Conservation (phyloP, 2,797 vertebrate species). For the Protosalanx chinensis region DNA sequence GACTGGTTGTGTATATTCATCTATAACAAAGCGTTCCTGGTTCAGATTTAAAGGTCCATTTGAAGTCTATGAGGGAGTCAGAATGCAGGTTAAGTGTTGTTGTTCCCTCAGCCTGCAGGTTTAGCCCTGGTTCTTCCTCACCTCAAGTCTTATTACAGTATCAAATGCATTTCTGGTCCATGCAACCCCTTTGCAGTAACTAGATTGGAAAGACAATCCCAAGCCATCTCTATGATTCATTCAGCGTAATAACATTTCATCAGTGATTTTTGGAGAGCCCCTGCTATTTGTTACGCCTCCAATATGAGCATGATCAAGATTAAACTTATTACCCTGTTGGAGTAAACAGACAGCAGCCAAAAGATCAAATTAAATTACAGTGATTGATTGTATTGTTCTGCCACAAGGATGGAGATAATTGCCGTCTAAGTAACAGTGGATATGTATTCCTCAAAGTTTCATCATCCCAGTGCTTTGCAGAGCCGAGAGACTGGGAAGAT, state of each 20-base stretch:
- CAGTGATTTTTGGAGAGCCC: slow-evolving; percentile 62
- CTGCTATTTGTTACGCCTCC: slow-evolving; percentile 71
- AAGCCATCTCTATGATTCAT: slow-evolving; percentile 72
- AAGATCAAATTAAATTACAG: slow-evolving; percentile 79
- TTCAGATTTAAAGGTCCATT: slow-evolving; percentile 50
- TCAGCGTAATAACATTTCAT: slow-evolving; percentile 79
- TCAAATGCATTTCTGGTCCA: slow-evolving; percentile 67
- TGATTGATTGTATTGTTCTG: slow-evolving; percentile 80
- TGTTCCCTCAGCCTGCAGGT: slow-evolving; percentile 47
- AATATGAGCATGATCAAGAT: slow-evolving; percentile 78
- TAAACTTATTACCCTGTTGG: slow-evolving; percentile 77
- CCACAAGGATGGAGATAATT: slow-evolving; percentile 73
- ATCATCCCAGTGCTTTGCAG: slow-evolving; percentile 55
- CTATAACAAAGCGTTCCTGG: neutral
- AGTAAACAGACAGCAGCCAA: slow-evolving; percentile 76
- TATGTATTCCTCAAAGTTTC: slow-evolving; percentile 60
- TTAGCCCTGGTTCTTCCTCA: slow-evolving; percentile 10
- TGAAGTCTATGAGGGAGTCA: slow-evolving; percentile 47
- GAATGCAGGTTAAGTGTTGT: neutral
- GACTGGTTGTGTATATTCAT: too few species aligned
- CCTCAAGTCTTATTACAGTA: slow-evolving; percentile 64
- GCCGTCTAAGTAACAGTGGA: slow-evolving; percentile 73
- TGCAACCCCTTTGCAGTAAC: slow-evolving; percentile 63
- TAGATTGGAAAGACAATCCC: slow-evolving; percentile 75
- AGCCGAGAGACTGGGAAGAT: slow-evolving; percentile 67